A percentile compares a stretch with the other conserved stretches of the same genome.
Evolutionary conservation across 2,888 invertebrate species (phyloP).

Genomic region (Doris montereyensis): DNA sequence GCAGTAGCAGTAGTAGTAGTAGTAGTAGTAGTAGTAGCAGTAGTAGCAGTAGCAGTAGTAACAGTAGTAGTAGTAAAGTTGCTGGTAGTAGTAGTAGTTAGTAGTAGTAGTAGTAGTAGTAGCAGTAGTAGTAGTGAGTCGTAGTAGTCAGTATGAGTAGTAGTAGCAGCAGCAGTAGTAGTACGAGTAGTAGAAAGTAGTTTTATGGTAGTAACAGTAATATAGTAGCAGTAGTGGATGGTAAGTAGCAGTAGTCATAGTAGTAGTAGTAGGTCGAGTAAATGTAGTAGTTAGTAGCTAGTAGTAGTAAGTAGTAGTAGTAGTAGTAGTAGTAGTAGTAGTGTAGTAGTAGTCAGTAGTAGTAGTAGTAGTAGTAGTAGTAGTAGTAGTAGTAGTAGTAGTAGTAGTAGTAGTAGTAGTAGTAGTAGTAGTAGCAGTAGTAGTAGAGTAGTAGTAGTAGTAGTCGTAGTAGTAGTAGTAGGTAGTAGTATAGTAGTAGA

Average conservation of each 20-base stretch:
- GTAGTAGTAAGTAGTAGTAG: slow-evolving; percentile 1
- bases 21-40: slow-evolving; percentile 30
- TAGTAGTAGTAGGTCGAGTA: not conserved
- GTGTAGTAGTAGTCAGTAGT: not conserved
- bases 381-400: slow-evolving; percentile 13
- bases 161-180: not conserved
- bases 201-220: not conserved
- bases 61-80: slow-evolving; percentile 1
- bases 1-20: slow-evolving; percentile 28
- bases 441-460: not conserved
- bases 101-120: not conserved
- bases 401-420: slow-evolving; percentile 9
- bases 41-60: slow-evolving; percentile 29
- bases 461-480: not conserved
- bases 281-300: not conserved
- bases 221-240: not conserved
- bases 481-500: not conserved
- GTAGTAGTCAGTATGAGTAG: slow-evolving; percentile 2
- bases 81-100: not conserved
- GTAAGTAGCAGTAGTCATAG: not conserved
- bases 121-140: not conserved
- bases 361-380: slow-evolving; percentile 20
- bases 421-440: slow-evolving; percentile 13
- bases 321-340: slow-evolving; percentile 12
- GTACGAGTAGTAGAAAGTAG: not conserved